Conservation (phyloP, 2,113 vertebrate genomes). For the Eleginops maclovinus region DNA sequence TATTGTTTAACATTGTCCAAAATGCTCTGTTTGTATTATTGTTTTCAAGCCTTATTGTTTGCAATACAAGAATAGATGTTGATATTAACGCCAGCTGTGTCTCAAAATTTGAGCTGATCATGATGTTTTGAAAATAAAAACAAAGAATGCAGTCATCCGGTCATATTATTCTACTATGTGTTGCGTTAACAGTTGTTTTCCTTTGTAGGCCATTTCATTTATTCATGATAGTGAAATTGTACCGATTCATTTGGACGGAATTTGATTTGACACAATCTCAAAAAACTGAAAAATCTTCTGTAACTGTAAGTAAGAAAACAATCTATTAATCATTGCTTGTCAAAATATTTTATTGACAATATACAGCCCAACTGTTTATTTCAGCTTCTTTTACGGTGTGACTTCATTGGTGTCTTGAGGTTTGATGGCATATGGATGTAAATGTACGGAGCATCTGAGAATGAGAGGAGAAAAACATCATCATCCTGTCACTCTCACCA, state of each 20-base stretch:
- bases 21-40: slow-evolving; percentile 32
- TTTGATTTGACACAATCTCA: background rate
- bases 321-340: background rate
- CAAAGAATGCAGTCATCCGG: slow-evolving; percentile 14
- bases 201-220: background rate
- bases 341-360: slow-evolving; percentile 16
- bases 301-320: background rate
- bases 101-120: slow-evolving; percentile 6
- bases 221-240: too few relatives aligned
- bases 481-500: background rate
- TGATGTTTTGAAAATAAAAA: slow-evolving; percentile 57
- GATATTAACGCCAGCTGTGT: slow-evolving; percentile 8
- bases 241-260: too few relatives aligned
- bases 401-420: slow-evolving; percentile 97
- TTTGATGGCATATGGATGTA: slow-evolving; percentile 95
- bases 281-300: background rate
- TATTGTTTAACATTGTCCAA: slow-evolving; percentile 15
- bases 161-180: background rate
- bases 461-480: background rate
- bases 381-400: slow-evolving; percentile 98
- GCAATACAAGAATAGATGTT: slow-evolving; percentile 22
- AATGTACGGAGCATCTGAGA: slow-evolving; percentile 91
- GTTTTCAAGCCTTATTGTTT: slow-evolving; percentile 59
- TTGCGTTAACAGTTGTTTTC: background rate
- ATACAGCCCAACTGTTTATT: slow-evolving; percentile 79